Evolutionary conservation across 2,888 invertebrate genomes (phyloP).

Genomic region (Junonia oenone): DNA sequence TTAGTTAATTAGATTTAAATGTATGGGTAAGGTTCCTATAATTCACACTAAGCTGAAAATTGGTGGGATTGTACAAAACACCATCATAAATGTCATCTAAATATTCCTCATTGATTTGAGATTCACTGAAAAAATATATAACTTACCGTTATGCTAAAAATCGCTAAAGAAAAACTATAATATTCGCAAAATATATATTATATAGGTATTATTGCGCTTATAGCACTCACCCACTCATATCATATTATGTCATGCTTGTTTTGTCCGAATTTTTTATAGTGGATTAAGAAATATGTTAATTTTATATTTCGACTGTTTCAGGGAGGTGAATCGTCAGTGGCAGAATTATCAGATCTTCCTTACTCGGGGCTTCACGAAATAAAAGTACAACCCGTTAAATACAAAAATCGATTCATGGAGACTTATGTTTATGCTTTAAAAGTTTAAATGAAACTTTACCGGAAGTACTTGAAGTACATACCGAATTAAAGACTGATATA

Average conservation of each 20-base stretch:
- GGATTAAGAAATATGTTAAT: neutral
- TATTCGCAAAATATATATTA: no score
- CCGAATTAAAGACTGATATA: slow-evolving; percentile 20
- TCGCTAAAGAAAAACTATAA: no score
- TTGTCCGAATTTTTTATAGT: neutral
- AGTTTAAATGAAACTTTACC: slow-evolving; percentile 35
- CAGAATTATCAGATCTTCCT: slow-evolving; percentile 47
- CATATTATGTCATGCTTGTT: neutral
- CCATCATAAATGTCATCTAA: no score
- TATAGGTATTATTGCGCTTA: neutral
- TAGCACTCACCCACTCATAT: neutral
- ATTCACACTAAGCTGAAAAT: no score
- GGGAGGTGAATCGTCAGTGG: slow-evolving; percentile 49
- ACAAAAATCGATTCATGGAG: slow-evolving; percentile 47
- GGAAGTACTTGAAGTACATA: slow-evolving; percentile 14
- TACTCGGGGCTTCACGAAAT: slow-evolving; percentile 42
- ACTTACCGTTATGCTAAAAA: no score
- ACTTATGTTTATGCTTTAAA: slow-evolving; percentile 38
- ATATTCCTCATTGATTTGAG: no score
- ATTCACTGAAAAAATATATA: no score
- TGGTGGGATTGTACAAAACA: no score
- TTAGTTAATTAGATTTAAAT: no score
- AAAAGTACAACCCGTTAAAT: slow-evolving; percentile 35
- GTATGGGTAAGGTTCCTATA: no score
- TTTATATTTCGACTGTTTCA: slow-evolving; percentile 32